Conservation (phyloP, 2,888 invertebrate species). For the Pyrochroa serraticornis region DNA sequence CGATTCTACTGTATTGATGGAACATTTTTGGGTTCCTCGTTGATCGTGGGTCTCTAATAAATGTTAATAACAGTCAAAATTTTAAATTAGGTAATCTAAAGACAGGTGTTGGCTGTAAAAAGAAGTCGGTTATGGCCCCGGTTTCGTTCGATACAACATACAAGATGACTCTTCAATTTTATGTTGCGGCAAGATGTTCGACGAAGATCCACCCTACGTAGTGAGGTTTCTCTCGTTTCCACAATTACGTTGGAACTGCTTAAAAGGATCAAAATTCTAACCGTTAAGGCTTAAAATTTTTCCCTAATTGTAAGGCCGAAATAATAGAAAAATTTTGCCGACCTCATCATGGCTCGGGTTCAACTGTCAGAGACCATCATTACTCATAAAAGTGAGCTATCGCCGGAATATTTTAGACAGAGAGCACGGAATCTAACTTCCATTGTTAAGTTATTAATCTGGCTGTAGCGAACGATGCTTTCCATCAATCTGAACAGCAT, state of each 20-base stretch:
- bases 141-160: slow-evolving; percentile 45
- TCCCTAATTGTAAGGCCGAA: slow-evolving; percentile 23
- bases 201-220: slow-evolving; percentile 45
- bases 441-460: slow-evolving; percentile 57
- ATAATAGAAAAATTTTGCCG: slow-evolving; percentile 52
- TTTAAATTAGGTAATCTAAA: slow-evolving; percentile 42
- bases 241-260: too few species aligned
- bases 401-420: slow-evolving; percentile 51
- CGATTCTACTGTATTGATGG: too few species aligned
- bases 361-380: slow-evolving; percentile 55
- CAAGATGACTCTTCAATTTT: slow-evolving; percentile 47
- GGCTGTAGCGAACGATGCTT: slow-evolving; percentile 44
- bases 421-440: slow-evolving; percentile 51
- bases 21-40: too few species aligned
- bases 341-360: slow-evolving; percentile 53
- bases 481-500: slow-evolving; percentile 51
- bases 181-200: slow-evolving; percentile 43
- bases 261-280: too few species aligned
- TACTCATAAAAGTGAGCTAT: slow-evolving; percentile 55
- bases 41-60: not conserved
- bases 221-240: slow-evolving; percentile 15
- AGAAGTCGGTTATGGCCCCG: slow-evolving; percentile 37
- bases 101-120: slow-evolving; percentile 38
- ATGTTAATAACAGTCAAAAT: slow-evolving; percentile 25
- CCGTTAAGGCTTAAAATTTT: slow-evolving; percentile 13